phyloP scores from a whole-genome alignment of 1,140 invertebrate species.

The Neodiprion pinetum region DNA sequence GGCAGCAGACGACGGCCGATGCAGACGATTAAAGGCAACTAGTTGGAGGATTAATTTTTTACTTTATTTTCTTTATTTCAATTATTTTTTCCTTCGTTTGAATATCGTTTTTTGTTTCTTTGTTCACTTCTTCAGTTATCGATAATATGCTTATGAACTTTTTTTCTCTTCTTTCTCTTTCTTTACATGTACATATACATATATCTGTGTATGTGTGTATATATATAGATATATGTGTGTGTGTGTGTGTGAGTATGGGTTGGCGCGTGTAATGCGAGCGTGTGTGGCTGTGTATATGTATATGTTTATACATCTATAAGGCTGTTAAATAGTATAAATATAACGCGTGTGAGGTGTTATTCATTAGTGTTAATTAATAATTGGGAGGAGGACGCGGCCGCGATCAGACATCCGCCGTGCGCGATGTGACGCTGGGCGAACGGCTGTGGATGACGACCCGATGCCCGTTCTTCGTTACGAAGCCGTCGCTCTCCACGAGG shows the following conservation, averaged over 20 bases:
- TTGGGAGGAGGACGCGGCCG: slow-evolving; percentile 66
- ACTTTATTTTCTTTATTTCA: neutral
- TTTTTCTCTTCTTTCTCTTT: neutral
- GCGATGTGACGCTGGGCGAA: slow-evolving; percentile 81
- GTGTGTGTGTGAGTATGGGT: neutral
- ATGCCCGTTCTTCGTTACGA: slow-evolving; percentile 83
- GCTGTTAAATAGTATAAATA: slow-evolving; percentile 18
- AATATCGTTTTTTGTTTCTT: slow-evolving; percentile 19
- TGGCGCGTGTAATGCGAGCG: slow-evolving; percentile 15
- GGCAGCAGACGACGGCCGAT: neutral
- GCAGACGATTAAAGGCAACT: slow-evolving; percentile 7
- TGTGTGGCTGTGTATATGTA: slow-evolving; percentile 10
- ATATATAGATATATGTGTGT: slow-evolving; percentile 19
- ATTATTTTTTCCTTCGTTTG: neutral
- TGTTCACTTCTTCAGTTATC: neutral
- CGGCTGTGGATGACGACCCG: slow-evolving; percentile 88
- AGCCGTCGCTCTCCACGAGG: slow-evolving; percentile 82
- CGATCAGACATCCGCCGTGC: slow-evolving; percentile 82
- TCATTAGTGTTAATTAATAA: neutral
- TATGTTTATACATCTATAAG: slow-evolving; percentile 3
- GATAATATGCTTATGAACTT: neutral
- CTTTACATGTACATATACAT: slow-evolving; percentile 1
- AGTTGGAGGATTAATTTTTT: slow-evolving; percentile 3
- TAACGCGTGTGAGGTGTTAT: slow-evolving; percentile 8
- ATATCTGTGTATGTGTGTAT: no score